Base-by-base conservation (phyloP, 2,797 vertebrate species). In the Valencia hispanica region DNA sequence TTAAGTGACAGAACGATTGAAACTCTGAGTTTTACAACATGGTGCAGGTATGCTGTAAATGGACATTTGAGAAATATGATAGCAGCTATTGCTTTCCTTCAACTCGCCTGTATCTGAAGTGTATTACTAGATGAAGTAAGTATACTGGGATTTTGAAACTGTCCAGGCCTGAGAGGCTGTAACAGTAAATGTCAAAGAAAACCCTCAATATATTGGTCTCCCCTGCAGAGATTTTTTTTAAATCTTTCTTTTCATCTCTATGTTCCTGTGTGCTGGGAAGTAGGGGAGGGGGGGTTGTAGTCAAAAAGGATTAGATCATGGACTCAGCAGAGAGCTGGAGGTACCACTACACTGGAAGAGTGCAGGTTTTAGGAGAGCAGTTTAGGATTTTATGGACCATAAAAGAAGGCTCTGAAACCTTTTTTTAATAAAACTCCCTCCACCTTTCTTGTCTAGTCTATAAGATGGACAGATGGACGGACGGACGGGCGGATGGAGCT, bases 181-280 rank as follows among this genome's bases (percentile, higher is more conserved):
- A 81, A 84, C 78, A 74, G 75, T 89, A 84, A 89, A 89, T 72
- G 79, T 89, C 85, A 88, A 78, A 72, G 78, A 79, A 84, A 86
- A 76, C 75, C 75, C 75, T 51, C 73, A 81, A 79, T 75, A 83
- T 82, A 88, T 79, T 78, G 81, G 76, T 77, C 76, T 89, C 79
- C 80, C 76, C 82, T 73, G 78, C 80, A 39, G 80, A 88, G 65
- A 32, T 61, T 79, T 87, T 88, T 79, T 55, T n/a, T n/a, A n/a
- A n/a, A 87, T 90, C 79, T 88, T 51, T 76, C 76, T 84, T 84
- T 86, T 86, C 83, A 87, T 88, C 83, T 85, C 65, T 77, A 61
- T 10, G 10, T 79, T 77, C 61, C 30, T 48, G 68, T 61, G 72
- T 53, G 39, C 57, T 68, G 78, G 73, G 32, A 61, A 70, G 27